phyloP scores from a whole-genome alignment of 1,140 invertebrate genomes.

The Limonius californicus region DNA sequence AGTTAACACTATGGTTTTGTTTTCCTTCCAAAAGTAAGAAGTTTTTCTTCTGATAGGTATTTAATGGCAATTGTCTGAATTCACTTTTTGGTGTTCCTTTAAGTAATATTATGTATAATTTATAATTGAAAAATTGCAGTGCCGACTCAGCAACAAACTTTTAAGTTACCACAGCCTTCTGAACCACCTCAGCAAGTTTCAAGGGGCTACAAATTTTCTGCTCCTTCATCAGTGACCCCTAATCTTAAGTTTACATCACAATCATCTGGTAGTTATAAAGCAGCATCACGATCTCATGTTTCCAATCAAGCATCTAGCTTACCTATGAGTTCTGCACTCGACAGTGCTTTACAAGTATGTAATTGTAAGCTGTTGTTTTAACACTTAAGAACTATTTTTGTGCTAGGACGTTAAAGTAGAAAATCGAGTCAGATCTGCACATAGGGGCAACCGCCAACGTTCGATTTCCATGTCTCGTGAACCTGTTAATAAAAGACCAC shows the following conservation, averaged over 20 bases:
- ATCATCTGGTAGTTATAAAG: conserved; percentile 30
- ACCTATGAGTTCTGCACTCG: not conserved
- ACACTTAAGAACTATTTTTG: not conserved
- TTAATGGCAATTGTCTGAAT: too few species aligned
- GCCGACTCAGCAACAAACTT: conserved; percentile 29
- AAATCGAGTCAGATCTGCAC: conserved; percentile 22
- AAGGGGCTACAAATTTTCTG: conserved; percentile 49
- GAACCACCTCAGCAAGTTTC: conserved; percentile 9
- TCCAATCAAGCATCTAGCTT: not conserved
- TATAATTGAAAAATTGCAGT: too few species aligned
- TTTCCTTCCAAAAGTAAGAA: too few species aligned
- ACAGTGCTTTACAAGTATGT: not conserved
- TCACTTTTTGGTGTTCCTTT: too few species aligned
- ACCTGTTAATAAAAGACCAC: conserved; percentile 49
- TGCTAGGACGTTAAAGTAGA: conserved; percentile 34
- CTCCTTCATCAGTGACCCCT: conserved; percentile 35
- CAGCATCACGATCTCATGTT: conserved; percentile 42
- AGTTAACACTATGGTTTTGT: too few species aligned
- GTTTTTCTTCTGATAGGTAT: too few species aligned
- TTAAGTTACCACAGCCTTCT: not conserved
- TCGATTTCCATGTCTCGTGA: conserved; percentile 44
- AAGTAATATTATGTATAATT: too few species aligned
- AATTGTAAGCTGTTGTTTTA: not conserved
- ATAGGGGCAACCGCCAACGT: conserved; percentile 32
- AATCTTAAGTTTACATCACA: conserved; percentile 47